Evolutionary conservation across 2,888 invertebrate species (phyloP), one percentile per base, ranked within the genome.

Genomic region (Entomobrya proxima): DNA sequence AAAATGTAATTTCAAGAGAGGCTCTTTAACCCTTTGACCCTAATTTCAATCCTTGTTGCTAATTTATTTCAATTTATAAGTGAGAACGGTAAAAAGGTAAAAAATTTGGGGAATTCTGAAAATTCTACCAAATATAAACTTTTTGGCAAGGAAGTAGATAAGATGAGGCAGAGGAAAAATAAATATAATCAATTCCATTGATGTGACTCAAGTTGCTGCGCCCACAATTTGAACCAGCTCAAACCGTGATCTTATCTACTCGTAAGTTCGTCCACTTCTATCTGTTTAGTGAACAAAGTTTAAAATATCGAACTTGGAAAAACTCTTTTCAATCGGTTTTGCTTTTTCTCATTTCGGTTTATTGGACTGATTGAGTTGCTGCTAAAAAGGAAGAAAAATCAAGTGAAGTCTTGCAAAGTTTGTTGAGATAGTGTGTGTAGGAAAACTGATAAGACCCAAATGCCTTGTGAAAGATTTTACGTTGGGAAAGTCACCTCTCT

Each of bases 1-100:
- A 18, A 64, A 64, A 35, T 64, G 64, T 64, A 64, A 64, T 64
- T 64, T 64, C 24, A 6, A 3, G n/a, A n/a, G n/a, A 27, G n/a
- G 9, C n/a, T 64, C n/a, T 35, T 64, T 21, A 32, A 37, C 35
- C 37, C 15, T 64, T 2, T 35, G 64, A 64, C 64, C 64, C 64
- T 64, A 64, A 64, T 64, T 64, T 35, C 35, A 35, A 35, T 5
- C 13, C 18, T 15, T 35, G 5, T 35, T 35, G 5, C 35, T 64
- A 64, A 64, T 64, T 64, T 35, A 64, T 61, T 61, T 61, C 27
- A n/a, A 9, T 50, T 50, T 50, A 50, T 18, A 21, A 50, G 24
- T 13, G 1, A 55, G n/a, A 55, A 24, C 27, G 27, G 5, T 7
- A 55, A 55, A 27, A 55, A 27, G 21, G 2, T 18, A 18, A 50